Percentiles rank a stretch among this genome's conserved stretches.
phyloP scores from a whole-genome alignment of 2,888 invertebrate genomes.

The Thumatha senex region DNA sequence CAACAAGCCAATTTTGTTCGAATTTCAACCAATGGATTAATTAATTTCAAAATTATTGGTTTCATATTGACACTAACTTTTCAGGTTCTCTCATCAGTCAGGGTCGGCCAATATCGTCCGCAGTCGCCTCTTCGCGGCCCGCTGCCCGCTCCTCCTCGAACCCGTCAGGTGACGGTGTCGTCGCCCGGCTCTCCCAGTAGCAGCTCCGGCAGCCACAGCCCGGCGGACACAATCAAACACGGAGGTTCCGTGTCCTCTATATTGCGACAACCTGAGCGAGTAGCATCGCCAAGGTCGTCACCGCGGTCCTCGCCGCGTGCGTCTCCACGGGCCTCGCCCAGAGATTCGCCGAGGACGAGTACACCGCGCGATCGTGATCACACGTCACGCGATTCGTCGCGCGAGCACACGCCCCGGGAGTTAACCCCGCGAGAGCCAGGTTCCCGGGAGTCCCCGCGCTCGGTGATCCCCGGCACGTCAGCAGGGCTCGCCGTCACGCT shows the following conservation, averaged over 20 bases:
- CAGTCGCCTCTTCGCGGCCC: constrained; percentile 86
- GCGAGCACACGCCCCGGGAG: constrained; percentile 57
- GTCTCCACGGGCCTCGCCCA: constrained; percentile 59
- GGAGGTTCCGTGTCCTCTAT: constrained; percentile 78
- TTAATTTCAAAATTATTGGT: no score
- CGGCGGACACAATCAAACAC: constrained; percentile 90
- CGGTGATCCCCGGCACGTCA: constrained; percentile 82
- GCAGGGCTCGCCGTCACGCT: constrained; percentile 85
- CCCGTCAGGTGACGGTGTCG: constrained; percentile 79
- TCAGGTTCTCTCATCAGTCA: constrained; percentile 88
- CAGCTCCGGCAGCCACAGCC: constrained; percentile 92
- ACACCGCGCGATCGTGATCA: constrained; percentile 57
- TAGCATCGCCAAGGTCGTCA: constrained; percentile 65
- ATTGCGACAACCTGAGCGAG: constrained; percentile 71
- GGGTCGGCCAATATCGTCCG: constrained; percentile 88
- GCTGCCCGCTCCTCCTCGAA: constrained; percentile 79
- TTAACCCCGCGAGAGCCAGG: constrained; percentile 43
- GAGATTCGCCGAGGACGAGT: constrained; percentile 67
- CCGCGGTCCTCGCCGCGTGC: constrained; percentile 67
- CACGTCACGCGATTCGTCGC: constrained; percentile 64
- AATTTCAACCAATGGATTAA: no score
- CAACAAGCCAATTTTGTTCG: no score
- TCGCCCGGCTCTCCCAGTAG: constrained; percentile 95
- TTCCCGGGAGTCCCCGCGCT: constrained; percentile 47
- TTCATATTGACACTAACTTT: constrained; percentile 11